Base-by-base conservation (phyloP, 2,888 invertebrate species). In the Drosophila merina region DNA sequence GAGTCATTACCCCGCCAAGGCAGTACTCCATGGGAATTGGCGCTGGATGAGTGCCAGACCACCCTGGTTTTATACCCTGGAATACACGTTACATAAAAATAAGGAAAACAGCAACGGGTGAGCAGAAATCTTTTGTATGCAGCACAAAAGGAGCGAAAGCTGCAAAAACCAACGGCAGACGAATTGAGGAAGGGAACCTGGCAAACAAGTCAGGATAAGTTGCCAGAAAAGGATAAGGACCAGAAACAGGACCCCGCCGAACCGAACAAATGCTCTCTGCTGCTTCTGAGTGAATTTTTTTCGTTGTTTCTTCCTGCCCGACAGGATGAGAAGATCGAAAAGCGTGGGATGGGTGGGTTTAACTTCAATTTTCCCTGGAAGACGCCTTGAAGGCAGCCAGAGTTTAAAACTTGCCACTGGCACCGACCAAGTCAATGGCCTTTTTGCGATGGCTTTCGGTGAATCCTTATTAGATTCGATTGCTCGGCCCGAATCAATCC, bases 121-220 rank as follows among this genome's bases (percentile, higher is more conserved):
- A 57, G 70, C 57, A 26, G 70, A 77, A 80, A 80, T 86, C 88
- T 86, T 86, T 88, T 84, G 81, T 88, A 71, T 88, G 85, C 76
- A 84, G 60, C 71, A 88, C 84, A 86, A 88, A 86, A 80, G 81
- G 56, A 71, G 72, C 80, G 68, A 75, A 66, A 66, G 56, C 69
- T 64, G 79, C 57, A 49, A 47, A 64, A 72, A 62, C 38, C 25
- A 58, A 28, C 55, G 31, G 31, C 60, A 71, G 42, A 44, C 48
- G 49, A 42, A 42, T 30, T 45, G 45, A 51, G 62, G 47, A 52
- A 38, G 52, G 40, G 30, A 47, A 26, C 49, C 45, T 57, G 60
- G 74, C 67, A 79, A 83, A 70, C 77, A 76, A 72, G 69, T 82
- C 72, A 59, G 69, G 57, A 79, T 82, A 87, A 74, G 76, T 73